phyloP scores from a whole-genome alignment of 2,797 vertebrate species.

The Dromococcyx pavoninus region DNA sequence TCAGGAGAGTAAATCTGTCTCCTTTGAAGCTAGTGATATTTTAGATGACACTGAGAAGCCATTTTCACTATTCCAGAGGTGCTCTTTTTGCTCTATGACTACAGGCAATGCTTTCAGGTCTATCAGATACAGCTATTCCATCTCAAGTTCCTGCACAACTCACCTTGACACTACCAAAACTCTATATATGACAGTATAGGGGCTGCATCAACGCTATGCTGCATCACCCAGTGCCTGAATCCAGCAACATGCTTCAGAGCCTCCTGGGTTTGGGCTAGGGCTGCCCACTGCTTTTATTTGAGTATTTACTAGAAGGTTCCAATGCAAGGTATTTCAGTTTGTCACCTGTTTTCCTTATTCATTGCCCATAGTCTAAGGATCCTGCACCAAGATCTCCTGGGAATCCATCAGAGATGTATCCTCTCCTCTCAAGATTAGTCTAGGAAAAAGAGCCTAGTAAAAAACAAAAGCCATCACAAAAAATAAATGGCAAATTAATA shows the following conservation, averaged over 20 bases:
- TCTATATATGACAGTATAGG: neutral
- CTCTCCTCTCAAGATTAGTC: neutral
- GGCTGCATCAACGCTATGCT: neutral
- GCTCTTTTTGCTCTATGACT: neutral
- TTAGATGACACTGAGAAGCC: neutral
- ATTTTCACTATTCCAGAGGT: neutral
- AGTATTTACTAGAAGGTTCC: neutral
- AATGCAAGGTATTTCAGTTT: neutral
- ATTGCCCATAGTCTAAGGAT: neutral
- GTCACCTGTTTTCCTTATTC: neutral
- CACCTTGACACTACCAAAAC: neutral
- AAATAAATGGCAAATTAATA: neutral
- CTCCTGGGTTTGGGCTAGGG: neutral
- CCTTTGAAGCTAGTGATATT: neutral
- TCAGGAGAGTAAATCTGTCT: neutral
- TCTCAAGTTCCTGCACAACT: neutral
- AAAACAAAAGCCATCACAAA: neutral
- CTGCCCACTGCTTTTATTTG: neutral
- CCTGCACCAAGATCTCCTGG: neutral
- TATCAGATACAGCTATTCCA: neutral
- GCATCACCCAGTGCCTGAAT: neutral
- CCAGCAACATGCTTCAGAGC: rapidly evolving
- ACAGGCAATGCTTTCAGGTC: neutral
- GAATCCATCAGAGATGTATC: neutral
- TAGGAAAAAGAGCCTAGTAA: neutral